These are phyloP conservation scores for Ferdinandea cuprea DNA, from an alignment of 2,888 invertebrate species.

Conservation along the genomic window DNA sequence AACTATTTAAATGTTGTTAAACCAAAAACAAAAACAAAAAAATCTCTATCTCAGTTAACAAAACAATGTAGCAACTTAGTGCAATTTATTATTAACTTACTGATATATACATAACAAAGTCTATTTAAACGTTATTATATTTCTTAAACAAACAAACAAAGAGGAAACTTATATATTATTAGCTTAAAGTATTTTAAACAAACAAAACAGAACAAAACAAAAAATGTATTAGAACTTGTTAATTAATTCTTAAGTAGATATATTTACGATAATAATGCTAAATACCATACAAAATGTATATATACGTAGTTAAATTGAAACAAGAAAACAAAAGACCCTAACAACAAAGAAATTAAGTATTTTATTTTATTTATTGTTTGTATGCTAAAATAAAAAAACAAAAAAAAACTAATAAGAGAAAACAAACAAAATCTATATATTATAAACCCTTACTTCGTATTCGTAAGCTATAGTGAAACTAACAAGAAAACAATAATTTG, in stretches of 20 bases:
- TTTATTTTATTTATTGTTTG: conserved; percentile 56
- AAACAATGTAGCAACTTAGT: conserved; percentile 45
- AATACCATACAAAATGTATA: conserved; percentile 11
- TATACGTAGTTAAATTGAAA: conserved; percentile 41
- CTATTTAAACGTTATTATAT: conserved; percentile 32
- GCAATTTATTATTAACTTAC: conserved; percentile 54
- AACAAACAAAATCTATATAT: too few species aligned
- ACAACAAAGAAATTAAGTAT: conserved; percentile 25
- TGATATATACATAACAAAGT: conserved; percentile 13
- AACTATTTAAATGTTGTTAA: conserved; percentile 1
- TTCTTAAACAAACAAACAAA: conserved; percentile 36
- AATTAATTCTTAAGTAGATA: conserved; percentile 71
- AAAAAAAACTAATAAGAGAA: too few species aligned
- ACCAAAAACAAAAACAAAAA: not conserved
- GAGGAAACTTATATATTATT: conserved; percentile 34
- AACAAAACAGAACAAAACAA: conserved; percentile 31
- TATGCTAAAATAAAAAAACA: conserved; percentile 36
- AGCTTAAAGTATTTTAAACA: conserved; percentile 38
- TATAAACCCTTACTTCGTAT: conserved; percentile 46
- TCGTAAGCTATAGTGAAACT: conserved; percentile 54
- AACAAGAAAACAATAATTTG: conserved; percentile 63
- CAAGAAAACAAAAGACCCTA: conserved; percentile 40
- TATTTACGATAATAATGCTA: conserved; percentile 56
- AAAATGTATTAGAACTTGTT: conserved; percentile 67
- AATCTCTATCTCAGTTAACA: conserved; percentile 45